Evolutionary conservation across 2,797 vertebrate genomes (phyloP).

Genomic region (Synanceia verrucosa): DNA sequence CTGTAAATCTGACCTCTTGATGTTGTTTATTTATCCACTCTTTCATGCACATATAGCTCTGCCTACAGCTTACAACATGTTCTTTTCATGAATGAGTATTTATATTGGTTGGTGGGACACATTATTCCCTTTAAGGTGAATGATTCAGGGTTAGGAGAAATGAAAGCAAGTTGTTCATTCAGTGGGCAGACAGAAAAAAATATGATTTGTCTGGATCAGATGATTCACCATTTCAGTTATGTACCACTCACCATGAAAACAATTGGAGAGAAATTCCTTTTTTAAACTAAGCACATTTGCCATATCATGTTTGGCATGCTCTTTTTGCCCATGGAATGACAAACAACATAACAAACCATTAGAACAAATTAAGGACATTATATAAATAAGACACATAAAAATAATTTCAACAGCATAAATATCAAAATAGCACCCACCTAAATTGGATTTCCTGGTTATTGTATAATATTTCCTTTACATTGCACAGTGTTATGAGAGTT

Average conservation of each 20-base stretch:
- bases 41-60: neutral
- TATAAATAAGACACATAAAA: neutral
- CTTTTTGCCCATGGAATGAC: neutral
- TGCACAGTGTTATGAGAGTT: no score
- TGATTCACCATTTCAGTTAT: neutral
- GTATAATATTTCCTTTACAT: neutral
- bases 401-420: neutral
- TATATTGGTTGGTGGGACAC: neutral
- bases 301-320: neutral
- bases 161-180: neutral
- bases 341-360: neutral
- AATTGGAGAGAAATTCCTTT: neutral
- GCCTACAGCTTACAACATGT: neutral
- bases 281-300: neutral
- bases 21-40: no score
- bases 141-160: no score
- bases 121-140: neutral
- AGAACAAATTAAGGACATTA: neutral
- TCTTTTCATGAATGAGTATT: neutral
- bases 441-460: neutral
- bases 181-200: neutral
- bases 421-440: neutral
- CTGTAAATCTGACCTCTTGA: neutral
- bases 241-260: neutral
- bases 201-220: neutral